Evolutionary conservation across 2,113 vertebrate species (phyloP).

Genomic region (Ochotona princeps): DNA sequence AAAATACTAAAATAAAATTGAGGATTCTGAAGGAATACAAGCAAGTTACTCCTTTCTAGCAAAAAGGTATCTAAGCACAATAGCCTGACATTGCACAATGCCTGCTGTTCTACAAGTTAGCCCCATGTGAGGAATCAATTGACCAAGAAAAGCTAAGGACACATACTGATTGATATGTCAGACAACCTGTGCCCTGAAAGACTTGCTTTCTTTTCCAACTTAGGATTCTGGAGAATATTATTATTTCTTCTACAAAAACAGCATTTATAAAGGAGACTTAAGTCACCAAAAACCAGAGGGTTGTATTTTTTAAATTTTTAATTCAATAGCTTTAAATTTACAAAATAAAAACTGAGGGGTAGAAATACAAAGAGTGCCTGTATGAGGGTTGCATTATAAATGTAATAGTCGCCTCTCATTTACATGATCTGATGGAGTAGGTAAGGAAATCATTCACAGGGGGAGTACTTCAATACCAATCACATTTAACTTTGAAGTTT

Average conservation of each 20-base stretch:
- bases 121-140: neutral
- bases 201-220: slow-evolving; percentile 19
- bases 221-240: neutral
- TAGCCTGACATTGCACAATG: neutral
- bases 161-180: fast-evolving
- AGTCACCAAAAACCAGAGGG: neutral
- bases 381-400: neutral
- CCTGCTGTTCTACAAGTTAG: neutral
- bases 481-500: slow-evolving; percentile 40
- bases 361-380: too few relatives aligned
- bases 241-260: neutral
- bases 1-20: slow-evolving; percentile 22
- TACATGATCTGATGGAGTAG: slow-evolving; percentile 30
- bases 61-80: slow-evolving; percentile 23
- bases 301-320: neutral
- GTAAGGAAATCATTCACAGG: neutral
- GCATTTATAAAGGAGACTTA: slow-evolving; percentile 4
- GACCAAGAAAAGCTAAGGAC: neutral
- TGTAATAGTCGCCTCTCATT: slow-evolving; percentile 13
- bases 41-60: neutral
- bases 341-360: too few relatives aligned
- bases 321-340: too few relatives aligned
- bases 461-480: slow-evolving; percentile 44
- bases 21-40: neutral
- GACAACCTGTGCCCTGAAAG: neutral